phyloP scores from a whole-genome alignment of 92 coral and sea anemone species.

The Zoanthus sociatus region DNA sequence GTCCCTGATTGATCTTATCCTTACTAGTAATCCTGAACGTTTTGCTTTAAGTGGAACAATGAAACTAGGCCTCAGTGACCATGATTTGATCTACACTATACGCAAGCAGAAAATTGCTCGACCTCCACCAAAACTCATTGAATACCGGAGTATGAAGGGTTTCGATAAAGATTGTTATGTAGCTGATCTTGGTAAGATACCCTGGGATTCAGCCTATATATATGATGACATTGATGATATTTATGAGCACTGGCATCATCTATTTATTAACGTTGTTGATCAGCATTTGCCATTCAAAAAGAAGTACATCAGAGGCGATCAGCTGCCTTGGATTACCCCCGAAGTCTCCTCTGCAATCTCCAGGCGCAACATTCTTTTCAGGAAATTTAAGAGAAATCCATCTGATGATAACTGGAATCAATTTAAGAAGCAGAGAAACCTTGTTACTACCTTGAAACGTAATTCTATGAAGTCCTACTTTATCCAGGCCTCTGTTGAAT shows the following conservation, averaged over 20 bases:
- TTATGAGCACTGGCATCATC: conserved; percentile 46
- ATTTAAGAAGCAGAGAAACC: conserved; percentile 53
- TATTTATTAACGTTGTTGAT: conserved; percentile 38
- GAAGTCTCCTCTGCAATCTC: conserved; percentile 44
- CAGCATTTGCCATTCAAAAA: conserved; percentile 41
- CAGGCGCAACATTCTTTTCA: conserved; percentile 37
- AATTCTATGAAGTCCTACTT: conserved; percentile 39
- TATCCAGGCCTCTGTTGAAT: conserved; percentile 39
- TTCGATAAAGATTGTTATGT: conserved; percentile 36
- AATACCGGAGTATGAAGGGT: conserved; percentile 54
- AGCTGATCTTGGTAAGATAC: conserved; percentile 42
- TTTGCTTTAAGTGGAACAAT: conserved; percentile 54
- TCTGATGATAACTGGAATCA: conserved; percentile 40
- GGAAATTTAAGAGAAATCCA: conserved; percentile 26
- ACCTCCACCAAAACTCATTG: conserved; percentile 51
- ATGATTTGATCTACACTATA: conserved; percentile 56
- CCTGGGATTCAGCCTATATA: conserved; percentile 57
- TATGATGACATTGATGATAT: conserved; percentile 48
- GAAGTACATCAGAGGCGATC: too few species aligned
- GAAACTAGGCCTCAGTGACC: conserved; percentile 59
- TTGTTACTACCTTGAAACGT: conserved; percentile 23
- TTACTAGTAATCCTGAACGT: conserved; percentile 52
- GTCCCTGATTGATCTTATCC: conserved; percentile 41
- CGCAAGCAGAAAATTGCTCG: conserved; percentile 55
- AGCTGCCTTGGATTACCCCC: conserved; percentile 57